Evolutionary conservation across 2,797 vertebrate genomes (phyloP).

Genomic region (Girardinus metallicus): DNA sequence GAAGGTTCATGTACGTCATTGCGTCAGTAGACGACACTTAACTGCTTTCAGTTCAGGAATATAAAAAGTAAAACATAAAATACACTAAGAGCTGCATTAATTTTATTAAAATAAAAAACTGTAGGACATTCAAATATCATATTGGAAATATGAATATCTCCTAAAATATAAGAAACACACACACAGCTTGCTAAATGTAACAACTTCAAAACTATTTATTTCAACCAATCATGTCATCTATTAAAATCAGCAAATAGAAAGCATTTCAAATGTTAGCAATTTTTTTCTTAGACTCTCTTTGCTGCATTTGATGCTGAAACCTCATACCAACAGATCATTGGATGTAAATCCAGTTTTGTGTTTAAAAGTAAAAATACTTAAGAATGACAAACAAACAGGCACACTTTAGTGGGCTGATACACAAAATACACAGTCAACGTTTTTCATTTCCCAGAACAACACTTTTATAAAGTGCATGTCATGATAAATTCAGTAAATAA

Average conservation of each 20-base stretch:
- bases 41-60: background rate
- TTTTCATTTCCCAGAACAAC: background rate
- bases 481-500: background rate
- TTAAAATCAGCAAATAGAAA: background rate
- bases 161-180: background rate
- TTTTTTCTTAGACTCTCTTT: background rate
- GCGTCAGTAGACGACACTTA: background rate
- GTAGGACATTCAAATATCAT: background rate
- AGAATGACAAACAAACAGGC: background rate
- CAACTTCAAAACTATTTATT: conserved; percentile 7
- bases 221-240: background rate
- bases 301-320: background rate
- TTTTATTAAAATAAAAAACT: background rate
- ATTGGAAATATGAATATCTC: background rate
- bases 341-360: background rate
- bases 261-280: background rate
- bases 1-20: conserved; percentile 5
- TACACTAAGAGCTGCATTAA: background rate
- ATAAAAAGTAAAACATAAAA: background rate
- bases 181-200: background rate
- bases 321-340: background rate
- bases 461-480: conserved; percentile 13
- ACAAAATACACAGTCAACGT: conserved; percentile 5
- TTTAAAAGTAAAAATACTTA: background rate
- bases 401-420: background rate